phyloP scores from a whole-genome alignment of 2,797 vertebrate species.

The Sebastes baramenuke region DNA sequence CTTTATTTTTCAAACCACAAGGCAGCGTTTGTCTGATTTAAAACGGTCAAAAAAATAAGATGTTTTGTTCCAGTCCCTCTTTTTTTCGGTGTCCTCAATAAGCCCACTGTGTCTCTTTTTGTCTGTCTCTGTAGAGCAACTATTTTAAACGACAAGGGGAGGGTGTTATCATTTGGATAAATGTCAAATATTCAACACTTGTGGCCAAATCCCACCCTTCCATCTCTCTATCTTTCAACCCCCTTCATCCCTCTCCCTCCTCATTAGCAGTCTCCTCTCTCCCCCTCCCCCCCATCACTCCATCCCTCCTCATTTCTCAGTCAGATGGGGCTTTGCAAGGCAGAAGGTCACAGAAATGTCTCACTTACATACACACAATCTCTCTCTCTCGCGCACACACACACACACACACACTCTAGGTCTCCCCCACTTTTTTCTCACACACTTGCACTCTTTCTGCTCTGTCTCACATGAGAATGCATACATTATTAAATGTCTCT shows the following conservation, averaged over 20 bases:
- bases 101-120: neutral
- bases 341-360: slow-evolving; percentile 81
- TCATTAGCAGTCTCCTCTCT: slow-evolving; percentile 80
- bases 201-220: slow-evolving; percentile 36
- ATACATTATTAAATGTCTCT: slow-evolving; percentile 63
- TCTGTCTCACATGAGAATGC: slow-evolving; percentile 55
- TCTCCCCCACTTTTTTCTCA: neutral
- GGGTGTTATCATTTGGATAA: slow-evolving; percentile 50
- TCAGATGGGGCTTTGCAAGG: slow-evolving; percentile 74
- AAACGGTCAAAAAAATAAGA: neutral
- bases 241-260: slow-evolving; percentile 47
- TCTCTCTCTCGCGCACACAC: slow-evolving; percentile 1
- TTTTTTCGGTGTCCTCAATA: neutral
- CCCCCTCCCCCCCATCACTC: slow-evolving; percentile 55
- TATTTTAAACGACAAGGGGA: slow-evolving; percentile 40
- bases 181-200: slow-evolving; percentile 69
- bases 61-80: neutral
- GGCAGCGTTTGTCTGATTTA: neutral
- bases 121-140: slow-evolving; percentile 1
- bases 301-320: slow-evolving; percentile 77
- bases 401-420: slow-evolving; percentile 16
- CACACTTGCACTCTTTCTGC: slow-evolving; percentile 22
- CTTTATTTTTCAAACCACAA: slow-evolving; percentile 1
- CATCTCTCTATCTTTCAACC: slow-evolving; percentile 21
- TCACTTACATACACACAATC: slow-evolving; percentile 59